Conservation (phyloP, 2,113 vertebrate species). For the Pungitius pungitius region DNA sequence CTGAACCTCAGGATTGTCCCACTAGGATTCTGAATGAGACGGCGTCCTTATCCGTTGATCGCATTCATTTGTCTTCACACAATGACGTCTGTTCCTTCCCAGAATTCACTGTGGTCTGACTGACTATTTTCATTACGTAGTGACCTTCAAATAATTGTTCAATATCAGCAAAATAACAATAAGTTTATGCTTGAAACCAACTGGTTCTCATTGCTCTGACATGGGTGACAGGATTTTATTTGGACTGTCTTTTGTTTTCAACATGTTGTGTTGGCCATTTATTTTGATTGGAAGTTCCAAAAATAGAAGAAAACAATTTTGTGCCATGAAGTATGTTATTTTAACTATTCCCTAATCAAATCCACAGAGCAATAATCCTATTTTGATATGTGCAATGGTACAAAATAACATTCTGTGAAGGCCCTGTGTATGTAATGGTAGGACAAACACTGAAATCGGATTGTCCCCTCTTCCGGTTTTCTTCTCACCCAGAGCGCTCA, state of each 20-base stretch:
- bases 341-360: not conserved
- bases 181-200: not conserved
- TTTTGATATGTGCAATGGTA: not conserved
- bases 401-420: not conserved
- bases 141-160: not conserved
- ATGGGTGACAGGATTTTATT: not conserved
- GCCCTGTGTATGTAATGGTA: no score
- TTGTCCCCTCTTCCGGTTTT: constrained; percentile 12
- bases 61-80: not conserved
- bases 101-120: not conserved
- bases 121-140: not conserved
- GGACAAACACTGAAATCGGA: not conserved
- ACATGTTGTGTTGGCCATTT: not conserved
- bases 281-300: not conserved
- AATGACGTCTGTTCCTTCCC: not conserved
- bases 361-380: not conserved
- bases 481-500: constrained; percentile 86
- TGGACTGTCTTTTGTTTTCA: not conserved
- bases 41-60: not conserved
- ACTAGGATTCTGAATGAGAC: not conserved
- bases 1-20: not conserved
- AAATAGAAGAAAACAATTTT: not conserved
- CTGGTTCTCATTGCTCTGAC: not conserved
- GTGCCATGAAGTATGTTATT: not conserved
- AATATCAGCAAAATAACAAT: not conserved